Evolutionary conservation across 2,113 vertebrate species (phyloP), one percentile per base, ranked within the genome.

Genomic region (Catagonus wagneri): DNA sequence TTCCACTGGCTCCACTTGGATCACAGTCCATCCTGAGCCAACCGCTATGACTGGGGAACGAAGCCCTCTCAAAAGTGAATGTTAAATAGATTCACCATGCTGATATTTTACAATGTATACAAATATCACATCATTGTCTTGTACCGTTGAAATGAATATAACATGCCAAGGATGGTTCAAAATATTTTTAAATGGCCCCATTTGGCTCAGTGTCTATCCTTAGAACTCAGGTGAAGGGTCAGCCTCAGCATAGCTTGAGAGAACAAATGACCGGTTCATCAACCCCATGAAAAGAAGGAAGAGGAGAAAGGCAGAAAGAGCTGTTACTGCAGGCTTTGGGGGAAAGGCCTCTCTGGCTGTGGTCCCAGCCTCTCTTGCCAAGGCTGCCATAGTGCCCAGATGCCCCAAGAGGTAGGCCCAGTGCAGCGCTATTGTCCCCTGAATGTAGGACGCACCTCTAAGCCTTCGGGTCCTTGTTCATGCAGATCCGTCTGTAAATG

Each of bases 401-500:
- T 6, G 11, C 32, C 3, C 34, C 29, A 16, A 52, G 68, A 29
- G 3, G 52, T 11, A 68, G 56, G 27, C 20, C 19, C 6, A 13
- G 1, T 2, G 22, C 3, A 69, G 19, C 8, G 4, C 65, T 34
- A 7, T 17, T 60, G 32, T 7, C 1, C 6, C 27, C 68, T 25
- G 7, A 25, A 54, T 27, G 39, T 19, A 29, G 36, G 39, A 3
- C 8, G 0, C 3, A 27, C 23, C 12, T 75, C 32, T 27, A 44
- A 2, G n/a, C 25, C 58, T 65, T 17, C 1, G 56, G 32, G 10
- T 4, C 10, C 39, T 71, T 89, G 16, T 34, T 50, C 39, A 11
- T 4, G 6, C 0, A 20, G 4, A 17, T 19, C 29, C 20, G 0
- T 11, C 56, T 39, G 16, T 8, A 23, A 52, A 7, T 25, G n/a